Conservation (phyloP, 1,140 invertebrate genomes). For the Cyclargus thomasi region DNA sequence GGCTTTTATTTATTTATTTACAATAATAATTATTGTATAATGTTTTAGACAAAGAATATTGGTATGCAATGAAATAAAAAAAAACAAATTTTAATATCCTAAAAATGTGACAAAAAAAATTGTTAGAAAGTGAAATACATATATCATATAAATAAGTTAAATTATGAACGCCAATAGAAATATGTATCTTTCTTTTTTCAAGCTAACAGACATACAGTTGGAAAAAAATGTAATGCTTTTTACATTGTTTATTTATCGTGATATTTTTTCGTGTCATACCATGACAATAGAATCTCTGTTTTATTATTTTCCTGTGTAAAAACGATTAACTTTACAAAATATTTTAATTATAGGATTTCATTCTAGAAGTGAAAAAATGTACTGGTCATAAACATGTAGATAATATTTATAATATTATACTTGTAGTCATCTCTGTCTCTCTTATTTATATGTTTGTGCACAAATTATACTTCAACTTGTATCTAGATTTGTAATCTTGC, state of each 20-base stretch:
- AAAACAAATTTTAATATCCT: too few species aligned
- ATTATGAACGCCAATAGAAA: neutral
- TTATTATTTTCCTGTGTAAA: neutral
- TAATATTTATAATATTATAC: slow-evolving; percentile 19
- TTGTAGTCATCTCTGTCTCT: slow-evolving; percentile 23
- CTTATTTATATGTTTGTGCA: slow-evolving; percentile 28
- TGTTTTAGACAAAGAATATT: neutral
- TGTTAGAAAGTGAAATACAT: too few species aligned
- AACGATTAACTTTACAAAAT: neutral
- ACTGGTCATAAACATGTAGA: slow-evolving; percentile 6
- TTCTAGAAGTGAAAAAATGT: neutral
- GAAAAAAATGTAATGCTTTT: neutral
- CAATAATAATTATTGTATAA: too few species aligned
- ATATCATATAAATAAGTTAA: neutral
- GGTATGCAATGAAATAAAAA: neutral
- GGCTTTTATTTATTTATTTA: too few species aligned
- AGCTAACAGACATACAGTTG: neutral
- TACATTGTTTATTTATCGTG: neutral
- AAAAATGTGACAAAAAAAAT: too few species aligned
- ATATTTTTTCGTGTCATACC: neutral
- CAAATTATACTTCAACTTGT: slow-evolving; percentile 41
- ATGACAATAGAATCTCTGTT: neutral
- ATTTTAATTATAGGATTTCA: neutral
- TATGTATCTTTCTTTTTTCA: neutral
- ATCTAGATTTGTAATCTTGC: slow-evolving; percentile 56